Evolutionary conservation across 2,797 vertebrate genomes (phyloP), one percentile per base, ranked within the genome.

Genomic region (Sitta carolinensis): DNA sequence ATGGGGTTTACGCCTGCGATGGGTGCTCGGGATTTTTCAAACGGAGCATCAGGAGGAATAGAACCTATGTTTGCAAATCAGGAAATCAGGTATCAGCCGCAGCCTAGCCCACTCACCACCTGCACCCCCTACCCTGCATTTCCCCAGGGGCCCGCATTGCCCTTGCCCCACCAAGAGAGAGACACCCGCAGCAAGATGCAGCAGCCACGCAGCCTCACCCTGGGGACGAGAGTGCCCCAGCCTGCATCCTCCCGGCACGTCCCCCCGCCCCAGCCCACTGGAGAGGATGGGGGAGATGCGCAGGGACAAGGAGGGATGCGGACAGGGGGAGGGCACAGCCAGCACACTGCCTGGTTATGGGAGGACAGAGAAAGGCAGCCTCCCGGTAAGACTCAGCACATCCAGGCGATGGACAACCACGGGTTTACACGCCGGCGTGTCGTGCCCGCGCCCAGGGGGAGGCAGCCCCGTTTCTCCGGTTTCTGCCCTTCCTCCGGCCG

Each of bases 21-120:
- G 99, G 99, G 74, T 99, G 99, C 96, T 99, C 99, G 3, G 99
- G 99, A 43, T 99, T 99, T 98, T 99, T 99, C 98, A 99, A 99
- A 97, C 98, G 99, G 96, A 99, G 99, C 97, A 99, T 99, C 97
- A 98, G 99, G 84, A 98, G 99, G 91, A 99, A 99, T 91, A 98
- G 99, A 95, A 99, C 99, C 3, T 99, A 99, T 61, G 99, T 99
- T 92, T 99, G 99, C 98, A 99, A 99, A 98, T 99, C 99, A 45
- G 99, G 99, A 96, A 99, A 99, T 89, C 99, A 99, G 99, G 99
- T 99, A 98, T 27, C 42, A 16, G 36, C 38, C 9, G 23, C 73
- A 63, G 62, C n/a, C 36, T 38, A 18, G 40, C 3, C 6, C 32
- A 13, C 29, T 32, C 58, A 3, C 40, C 19, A 18, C 55, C 72